These are phyloP conservation scores for Pituophis catenifer DNA, from an alignment of 2,113 vertebrate species.

Conservation along the genomic window DNA sequence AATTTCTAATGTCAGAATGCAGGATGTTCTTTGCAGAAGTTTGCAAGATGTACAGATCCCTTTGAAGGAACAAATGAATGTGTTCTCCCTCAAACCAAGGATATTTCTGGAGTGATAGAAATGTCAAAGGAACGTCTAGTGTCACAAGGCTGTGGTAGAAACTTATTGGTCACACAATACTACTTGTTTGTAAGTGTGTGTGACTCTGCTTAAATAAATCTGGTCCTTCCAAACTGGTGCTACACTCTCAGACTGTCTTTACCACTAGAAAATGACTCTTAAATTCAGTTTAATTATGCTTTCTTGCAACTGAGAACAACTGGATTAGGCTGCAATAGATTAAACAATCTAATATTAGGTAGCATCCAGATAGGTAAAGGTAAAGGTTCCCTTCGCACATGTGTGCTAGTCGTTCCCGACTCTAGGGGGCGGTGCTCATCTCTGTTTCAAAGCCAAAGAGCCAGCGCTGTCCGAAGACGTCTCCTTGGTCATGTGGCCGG, in stretches of 20 bases:
- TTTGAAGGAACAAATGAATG: background rate
- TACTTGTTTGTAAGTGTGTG: background rate
- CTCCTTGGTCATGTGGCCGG: too few relatives aligned
- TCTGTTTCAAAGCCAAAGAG: too few relatives aligned
- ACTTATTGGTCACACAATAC: too few relatives aligned
- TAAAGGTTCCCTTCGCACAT: too few relatives aligned
- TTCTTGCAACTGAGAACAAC: background rate
- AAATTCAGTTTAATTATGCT: background rate
- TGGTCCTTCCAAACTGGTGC: background rate
- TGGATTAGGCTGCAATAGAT: background rate
- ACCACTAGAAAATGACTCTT: background rate
- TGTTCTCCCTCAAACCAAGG: background rate
- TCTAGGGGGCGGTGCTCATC: too few relatives aligned
- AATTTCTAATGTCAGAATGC: constrained; percentile 31
- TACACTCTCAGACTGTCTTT: background rate
- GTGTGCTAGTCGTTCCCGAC: too few relatives aligned
- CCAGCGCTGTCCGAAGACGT: too few relatives aligned
- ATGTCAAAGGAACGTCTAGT: background rate
- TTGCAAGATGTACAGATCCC: background rate
- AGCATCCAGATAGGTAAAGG: background rate
- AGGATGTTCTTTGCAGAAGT: constrained; percentile 22
- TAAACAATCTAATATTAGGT: background rate
- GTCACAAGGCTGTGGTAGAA: background rate
- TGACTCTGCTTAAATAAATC: background rate
- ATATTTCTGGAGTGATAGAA: background rate